Evolutionary conservation across 2,797 vertebrate genomes (phyloP), one percentile per base, ranked within the genome.

Genomic region (Helicolenus hilgendorfi): DNA sequence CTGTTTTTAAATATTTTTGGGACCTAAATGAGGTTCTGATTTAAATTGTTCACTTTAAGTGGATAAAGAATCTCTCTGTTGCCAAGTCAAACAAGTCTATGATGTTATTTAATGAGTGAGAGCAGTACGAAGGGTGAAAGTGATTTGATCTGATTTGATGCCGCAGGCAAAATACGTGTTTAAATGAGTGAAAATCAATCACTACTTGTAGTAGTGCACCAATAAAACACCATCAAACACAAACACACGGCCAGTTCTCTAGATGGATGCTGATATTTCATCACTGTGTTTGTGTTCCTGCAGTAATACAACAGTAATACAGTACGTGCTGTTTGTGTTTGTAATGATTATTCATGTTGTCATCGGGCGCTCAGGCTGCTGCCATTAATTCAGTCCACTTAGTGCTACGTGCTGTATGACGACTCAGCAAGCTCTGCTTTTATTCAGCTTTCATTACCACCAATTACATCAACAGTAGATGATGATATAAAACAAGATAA

Each of bases 181-280:
- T 68, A 77, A 77, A 63, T 67, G 55, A 89, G 56, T 27, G 60
- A 63, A 76, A 85, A 86, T 91, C 79, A 77, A 84, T 93, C 91
- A 89, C 29, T n/a, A 8, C 22, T 53, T 36, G 18, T 76, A 72
- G 62, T 60, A 70, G 24, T 6, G 41, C 35, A 76, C 74, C 71
- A 82, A 74, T 79, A 15, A 63, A 86, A 65, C 18, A 11, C 58
- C 14, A 14, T 41, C 49, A 53, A 18, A 53, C 36, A 70, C 27
- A 73, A 31, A 70, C 77, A 78, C 56, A 20, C 65, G 45, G 64
- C 45, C 15, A 86, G 45, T 29, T 84, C 83, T 83, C 1, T 1
- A 90, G 86, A 94, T 91, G 76, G 56, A 88, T 62, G 13, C 90
- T 83, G 91, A 95, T 92, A 89, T 84, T 82, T 90, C 77, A 81